Percentiles rank a stretch among this genome's conserved stretches.
These are phyloP conservation scores for Drosophila auraria DNA, from an alignment of 1,140 invertebrate genomes.

Conservation along the genomic window DNA sequence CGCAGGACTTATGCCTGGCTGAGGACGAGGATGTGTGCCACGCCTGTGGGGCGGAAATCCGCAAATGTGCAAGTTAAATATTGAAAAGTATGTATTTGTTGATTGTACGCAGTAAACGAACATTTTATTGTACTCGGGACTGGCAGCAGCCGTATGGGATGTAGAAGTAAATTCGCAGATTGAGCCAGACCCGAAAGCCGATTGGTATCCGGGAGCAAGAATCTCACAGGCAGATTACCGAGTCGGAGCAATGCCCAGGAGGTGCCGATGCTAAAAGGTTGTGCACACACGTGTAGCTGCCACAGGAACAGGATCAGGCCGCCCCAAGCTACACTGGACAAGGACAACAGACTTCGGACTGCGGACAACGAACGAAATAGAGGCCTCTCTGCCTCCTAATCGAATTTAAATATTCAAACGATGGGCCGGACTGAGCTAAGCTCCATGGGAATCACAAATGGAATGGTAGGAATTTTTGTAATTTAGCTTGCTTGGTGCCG, in stretches of 20 bases:
- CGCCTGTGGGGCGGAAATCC: conserved; percentile 47
- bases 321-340: conserved; percentile 17
- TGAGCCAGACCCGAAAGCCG: conserved; percentile 24
- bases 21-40: conserved; percentile 20
- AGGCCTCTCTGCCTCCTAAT: conserved; percentile 43
- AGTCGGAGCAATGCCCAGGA: conserved; percentile 53
- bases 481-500: conserved; percentile 32
- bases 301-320: conserved; percentile 3
- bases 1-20: conserved; percentile 6
- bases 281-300: conserved; percentile 52
- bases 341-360: not conserved
- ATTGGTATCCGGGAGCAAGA: conserved; percentile 36
- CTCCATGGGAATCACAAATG: conserved; percentile 43
- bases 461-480: conserved; percentile 39
- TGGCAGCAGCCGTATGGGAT: conserved; percentile 7
- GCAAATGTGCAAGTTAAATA: conserved; percentile 67
- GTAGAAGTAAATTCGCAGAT: conserved; percentile 12
- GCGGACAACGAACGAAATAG: conserved; percentile 11
- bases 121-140: conserved; percentile 33
- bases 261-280: conserved; percentile 49
- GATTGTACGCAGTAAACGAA: conserved; percentile 53
- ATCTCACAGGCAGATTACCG: conserved; percentile 50
- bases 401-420: conserved; percentile 69
- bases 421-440: conserved; percentile 21
- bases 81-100: conserved; percentile 71